Evolutionary conservation across 2,113 vertebrate genomes (phyloP).

Genomic region (Scomber scombrus): DNA sequence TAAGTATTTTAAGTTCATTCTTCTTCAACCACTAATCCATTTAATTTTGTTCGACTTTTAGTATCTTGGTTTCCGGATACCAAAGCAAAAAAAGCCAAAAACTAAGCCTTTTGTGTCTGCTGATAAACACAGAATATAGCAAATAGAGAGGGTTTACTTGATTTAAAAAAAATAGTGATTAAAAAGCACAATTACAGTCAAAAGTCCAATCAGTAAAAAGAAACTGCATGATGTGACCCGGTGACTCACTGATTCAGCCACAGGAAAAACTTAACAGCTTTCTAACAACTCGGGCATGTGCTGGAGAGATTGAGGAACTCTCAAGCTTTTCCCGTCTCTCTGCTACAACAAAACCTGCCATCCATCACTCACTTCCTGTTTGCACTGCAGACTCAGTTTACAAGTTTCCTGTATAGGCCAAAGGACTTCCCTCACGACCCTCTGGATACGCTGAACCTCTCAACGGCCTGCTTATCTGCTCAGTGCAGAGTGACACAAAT

Average conservation of each 20-base stretch:
- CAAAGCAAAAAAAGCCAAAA: not conserved
- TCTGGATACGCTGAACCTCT: conserved; percentile 54
- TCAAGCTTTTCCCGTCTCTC: conserved; percentile 47
- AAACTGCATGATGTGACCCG: not conserved
- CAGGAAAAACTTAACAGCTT: conserved; percentile 32
- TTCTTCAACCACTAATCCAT: not conserved
- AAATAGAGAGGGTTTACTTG: too few relatives aligned
- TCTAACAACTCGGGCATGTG: conserved; percentile 42
- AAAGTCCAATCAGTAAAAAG: not conserved
- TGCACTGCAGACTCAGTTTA: conserved; percentile 67
- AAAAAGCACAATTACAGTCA: not conserved
- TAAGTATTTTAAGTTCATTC: too few relatives aligned
- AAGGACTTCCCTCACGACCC: conserved; percentile 66
- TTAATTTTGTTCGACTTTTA: not conserved
- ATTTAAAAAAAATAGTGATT: not conserved
- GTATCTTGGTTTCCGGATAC: not conserved
- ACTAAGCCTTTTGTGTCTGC: not conserved
- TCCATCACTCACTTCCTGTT: conserved; percentile 79
- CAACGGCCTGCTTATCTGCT: conserved; percentile 70
- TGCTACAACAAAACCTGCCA: conserved; percentile 56
- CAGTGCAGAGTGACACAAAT: conserved; percentile 51
- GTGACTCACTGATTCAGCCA: not conserved
- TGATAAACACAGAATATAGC: not conserved
- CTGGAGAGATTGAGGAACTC: conserved; percentile 48
- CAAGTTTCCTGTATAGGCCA: conserved; percentile 72